phyloP scores from a whole-genome alignment of 2,888 invertebrate genomes.

The Ypsolopha sequella region DNA sequence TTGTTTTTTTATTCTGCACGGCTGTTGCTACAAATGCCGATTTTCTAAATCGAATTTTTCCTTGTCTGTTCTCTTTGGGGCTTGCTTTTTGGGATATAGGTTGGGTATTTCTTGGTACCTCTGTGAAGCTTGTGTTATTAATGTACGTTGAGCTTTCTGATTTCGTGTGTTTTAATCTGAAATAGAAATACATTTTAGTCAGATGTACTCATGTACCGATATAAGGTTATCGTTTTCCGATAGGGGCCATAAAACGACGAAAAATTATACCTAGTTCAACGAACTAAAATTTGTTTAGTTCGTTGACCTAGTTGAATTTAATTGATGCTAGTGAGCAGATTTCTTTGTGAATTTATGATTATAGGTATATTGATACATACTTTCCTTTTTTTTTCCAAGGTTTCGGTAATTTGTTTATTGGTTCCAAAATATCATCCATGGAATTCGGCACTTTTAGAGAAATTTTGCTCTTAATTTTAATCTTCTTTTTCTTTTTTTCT shows the following conservation, averaged over 20 bases:
- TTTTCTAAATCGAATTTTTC: constrained; percentile 68
- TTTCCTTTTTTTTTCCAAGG: constrained; percentile 62
- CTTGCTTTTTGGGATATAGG: constrained; percentile 25
- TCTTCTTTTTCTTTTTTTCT: constrained; percentile 61
- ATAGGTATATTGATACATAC: constrained; percentile 28
- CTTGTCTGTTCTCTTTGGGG: constrained; percentile 29
- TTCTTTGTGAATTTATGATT: not conserved
- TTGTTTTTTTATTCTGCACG: constrained; percentile 49
- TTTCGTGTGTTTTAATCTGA: constrained; percentile 54
- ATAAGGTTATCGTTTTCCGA: too few relatives aligned
- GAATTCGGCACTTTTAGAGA: constrained; percentile 53
- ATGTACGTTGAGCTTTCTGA: constrained; percentile 42
- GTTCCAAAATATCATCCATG: constrained; percentile 45
- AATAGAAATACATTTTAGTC: constrained; percentile 13
- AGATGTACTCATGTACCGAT: not conserved
- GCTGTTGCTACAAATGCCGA: constrained; percentile 73
- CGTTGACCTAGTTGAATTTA: too few relatives aligned
- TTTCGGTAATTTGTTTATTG: constrained; percentile 42
- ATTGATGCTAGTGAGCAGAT: not conserved
- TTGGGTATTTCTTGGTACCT: constrained; percentile 46
- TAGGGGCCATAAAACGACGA: too few relatives aligned
- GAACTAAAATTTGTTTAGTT: too few relatives aligned
- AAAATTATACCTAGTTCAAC: too few relatives aligned
- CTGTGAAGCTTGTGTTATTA: constrained; percentile 55
- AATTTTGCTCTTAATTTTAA: constrained; percentile 47